phyloP scores from a whole-genome alignment of 1,140 invertebrate species.

The Drosophila parvula region DNA sequence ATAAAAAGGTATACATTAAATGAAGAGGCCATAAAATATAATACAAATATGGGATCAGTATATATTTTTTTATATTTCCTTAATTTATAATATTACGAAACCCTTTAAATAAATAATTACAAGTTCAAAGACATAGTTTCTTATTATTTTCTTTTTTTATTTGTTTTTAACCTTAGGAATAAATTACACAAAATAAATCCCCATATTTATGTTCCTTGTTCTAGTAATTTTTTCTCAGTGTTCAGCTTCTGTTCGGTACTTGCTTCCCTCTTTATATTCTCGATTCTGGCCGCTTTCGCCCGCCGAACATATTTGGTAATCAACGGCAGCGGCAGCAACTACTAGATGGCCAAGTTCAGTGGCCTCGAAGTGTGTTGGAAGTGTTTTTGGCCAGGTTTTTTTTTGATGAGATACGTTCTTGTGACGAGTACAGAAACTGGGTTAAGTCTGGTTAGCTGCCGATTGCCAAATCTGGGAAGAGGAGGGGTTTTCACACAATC shows the following conservation, averaged over 20 bases:
- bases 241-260: constrained; percentile 6
- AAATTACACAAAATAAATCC: too few species aligned
- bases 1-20: too few species aligned
- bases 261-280: constrained; percentile 16
- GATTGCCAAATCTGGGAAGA: constrained; percentile 14
- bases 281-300: constrained; percentile 67
- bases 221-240: constrained; percentile 2
- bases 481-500: constrained; percentile 19
- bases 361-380: constrained; percentile 76
- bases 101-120: too few species aligned
- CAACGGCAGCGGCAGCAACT: constrained; percentile 31
- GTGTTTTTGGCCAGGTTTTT: constrained; percentile 33
- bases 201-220: too few species aligned
- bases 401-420: constrained; percentile 17
- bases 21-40: too few species aligned
- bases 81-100: too few species aligned
- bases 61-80: too few species aligned
- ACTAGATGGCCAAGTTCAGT: constrained; percentile 71
- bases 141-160: too few species aligned
- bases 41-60: too few species aligned
- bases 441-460: constrained; percentile 60
- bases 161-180: too few species aligned
- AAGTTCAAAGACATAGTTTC: too few species aligned
- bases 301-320: constrained; percentile 74
- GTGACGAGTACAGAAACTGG: constrained; percentile 44